Base-by-base conservation (phyloP, 2,888 invertebrate genomes). In the Drosophila gaucha region DNA sequence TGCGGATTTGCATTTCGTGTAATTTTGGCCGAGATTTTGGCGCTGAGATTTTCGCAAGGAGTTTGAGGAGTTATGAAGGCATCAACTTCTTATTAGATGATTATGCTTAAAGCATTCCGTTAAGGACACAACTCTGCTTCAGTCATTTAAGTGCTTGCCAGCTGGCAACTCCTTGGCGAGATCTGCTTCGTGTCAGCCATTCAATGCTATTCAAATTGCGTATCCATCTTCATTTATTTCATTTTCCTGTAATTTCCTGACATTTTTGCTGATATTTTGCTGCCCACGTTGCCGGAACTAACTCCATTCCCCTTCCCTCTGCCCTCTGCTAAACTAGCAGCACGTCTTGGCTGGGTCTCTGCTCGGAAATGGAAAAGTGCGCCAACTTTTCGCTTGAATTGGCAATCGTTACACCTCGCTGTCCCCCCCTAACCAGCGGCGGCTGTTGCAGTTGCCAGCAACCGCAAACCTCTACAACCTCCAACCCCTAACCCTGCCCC, bases 191-290 rank as follows among this genome's bases (percentile, higher is more conserved):
- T 10, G 16, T 43, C 43, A 16, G 43, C 28, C 28, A 16, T 28
- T 28, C 71, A 65, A 76, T 69, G 86, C 82, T 79, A 84, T 85
- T 85, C 87, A 87, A 84, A 87, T 82, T 85, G 87, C 87, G 79
- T 85, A 84, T 84, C 82, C 76, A 85, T 87, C 87, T 84, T 87
- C 85, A 84, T 84, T 84, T 84, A 87, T 87, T 87, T 84, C 82
- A 87, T 84, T 84, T 84, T 84, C 85, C 85, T 82, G 85, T 84
- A 84, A 84, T 84, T 87, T 84, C 87, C 87, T 85, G 74, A 85
- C 72, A 76, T 74, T 84, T 87, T 79, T 85, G 74, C 82, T 65
- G 76, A 86, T 80, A 78, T 73, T 68, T 46, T 66, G 64, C 57
- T 28, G 52, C 28, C 55, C 72, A 46, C 57, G 58, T 58, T 43